Percentiles rank a stretch among this genome's conserved stretches.
phyloP scores from a whole-genome alignment of 1,140 invertebrate genomes.

The Cylas formicarius region DNA sequence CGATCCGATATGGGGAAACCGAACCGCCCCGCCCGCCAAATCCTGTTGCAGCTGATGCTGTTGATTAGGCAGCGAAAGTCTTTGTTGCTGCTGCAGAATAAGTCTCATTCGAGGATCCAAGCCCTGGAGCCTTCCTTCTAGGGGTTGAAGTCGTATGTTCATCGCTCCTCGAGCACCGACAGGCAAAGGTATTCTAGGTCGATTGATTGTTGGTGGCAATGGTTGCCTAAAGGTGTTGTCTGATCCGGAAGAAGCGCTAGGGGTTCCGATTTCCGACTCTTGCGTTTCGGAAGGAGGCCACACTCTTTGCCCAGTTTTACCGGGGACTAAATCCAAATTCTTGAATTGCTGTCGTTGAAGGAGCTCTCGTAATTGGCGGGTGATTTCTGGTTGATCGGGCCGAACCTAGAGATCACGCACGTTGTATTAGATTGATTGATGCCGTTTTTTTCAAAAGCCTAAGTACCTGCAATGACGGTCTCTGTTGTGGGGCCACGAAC shows the following conservation, averaged over 20 bases:
- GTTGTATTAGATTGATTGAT: no score
- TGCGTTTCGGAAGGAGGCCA: constrained; percentile 35
- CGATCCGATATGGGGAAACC: constrained; percentile 19
- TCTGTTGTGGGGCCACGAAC: constrained; percentile 37
- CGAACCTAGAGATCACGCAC: no score
- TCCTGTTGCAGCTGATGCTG: constrained; percentile 22
- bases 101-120: constrained; percentile 47
- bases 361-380: constrained; percentile 72
- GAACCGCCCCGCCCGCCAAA: constrained; percentile 15
- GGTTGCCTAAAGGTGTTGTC: constrained; percentile 51
- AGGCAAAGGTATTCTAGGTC: constrained; percentile 40
- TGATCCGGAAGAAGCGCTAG: constrained; percentile 14
- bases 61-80: constrained; percentile 2
- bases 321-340: constrained; percentile 33
- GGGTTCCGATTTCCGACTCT: constrained; percentile 13
- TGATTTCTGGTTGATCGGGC: constrained; percentile 46
- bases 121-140: constrained; percentile 40
- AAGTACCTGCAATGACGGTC: constrained; percentile 39
- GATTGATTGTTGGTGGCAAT: constrained; percentile 47
- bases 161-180: constrained; percentile 22
- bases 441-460: constrained; percentile 3
- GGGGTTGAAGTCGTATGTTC: constrained; percentile 28
- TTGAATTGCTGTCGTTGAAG: constrained; percentile 60
- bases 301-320: constrained; percentile 34
- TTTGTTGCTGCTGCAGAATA: constrained; percentile 44